Percentiles rank a stretch among this genome's conserved stretches.
Conservation (phyloP, 2,888 invertebrate species). For the Lysandra bellargus region DNA sequence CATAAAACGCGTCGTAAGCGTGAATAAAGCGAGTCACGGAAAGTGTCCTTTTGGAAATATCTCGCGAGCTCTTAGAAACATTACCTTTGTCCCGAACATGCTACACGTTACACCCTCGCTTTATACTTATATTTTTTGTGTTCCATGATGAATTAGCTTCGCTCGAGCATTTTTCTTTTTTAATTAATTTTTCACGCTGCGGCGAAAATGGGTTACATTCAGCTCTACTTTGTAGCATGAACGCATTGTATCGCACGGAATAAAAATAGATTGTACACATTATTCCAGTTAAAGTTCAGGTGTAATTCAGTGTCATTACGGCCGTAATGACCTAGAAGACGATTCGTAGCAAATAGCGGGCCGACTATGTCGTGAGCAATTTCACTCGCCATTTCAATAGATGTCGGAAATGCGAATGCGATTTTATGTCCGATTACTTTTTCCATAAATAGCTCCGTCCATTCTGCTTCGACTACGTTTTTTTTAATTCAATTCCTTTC, state of each 20-base stretch:
- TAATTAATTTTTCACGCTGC: constrained; percentile 12
- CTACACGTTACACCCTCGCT: constrained; percentile 5
- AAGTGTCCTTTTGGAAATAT: constrained; percentile 17
- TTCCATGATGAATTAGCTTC: constrained; percentile 6
- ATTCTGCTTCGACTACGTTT: neutral
- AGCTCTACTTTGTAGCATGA: neutral
- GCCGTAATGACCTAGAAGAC: too few species aligned
- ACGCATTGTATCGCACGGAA: neutral
- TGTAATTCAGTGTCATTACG: neutral
- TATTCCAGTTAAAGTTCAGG: neutral
- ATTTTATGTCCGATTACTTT: neutral
- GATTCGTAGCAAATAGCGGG: neutral
- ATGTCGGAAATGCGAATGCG: constrained; percentile 5
- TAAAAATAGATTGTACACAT: neutral
- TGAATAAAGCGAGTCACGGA: neutral
- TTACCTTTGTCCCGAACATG: neutral
- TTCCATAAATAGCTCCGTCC: neutral
- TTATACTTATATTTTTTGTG: constrained; percentile 1
- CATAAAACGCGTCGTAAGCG: constrained; percentile 10
- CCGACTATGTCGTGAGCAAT: neutral
- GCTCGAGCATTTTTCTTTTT: neutral
- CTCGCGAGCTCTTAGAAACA: neutral
- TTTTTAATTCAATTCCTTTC: too few species aligned
- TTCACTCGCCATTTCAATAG: constrained; percentile 4
- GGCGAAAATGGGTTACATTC: constrained; percentile 1